Conservation (phyloP, 2,113 vertebrate genomes). For the Pantherophis guttatus region DNA sequence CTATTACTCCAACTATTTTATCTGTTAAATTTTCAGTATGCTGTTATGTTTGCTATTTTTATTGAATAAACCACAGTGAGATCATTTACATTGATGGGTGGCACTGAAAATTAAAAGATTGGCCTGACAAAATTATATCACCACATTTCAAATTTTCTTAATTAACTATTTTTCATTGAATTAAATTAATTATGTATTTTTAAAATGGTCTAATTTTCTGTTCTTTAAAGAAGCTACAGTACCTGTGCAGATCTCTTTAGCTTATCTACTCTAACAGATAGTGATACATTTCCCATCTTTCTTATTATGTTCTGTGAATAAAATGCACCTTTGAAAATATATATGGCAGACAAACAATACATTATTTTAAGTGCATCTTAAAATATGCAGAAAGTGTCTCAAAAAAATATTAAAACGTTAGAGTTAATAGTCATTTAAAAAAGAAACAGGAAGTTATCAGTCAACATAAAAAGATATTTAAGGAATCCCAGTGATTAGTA, state of each 20-base stretch:
- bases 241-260: neutral
- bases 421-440: neutral
- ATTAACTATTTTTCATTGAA: neutral
- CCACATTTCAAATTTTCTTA: neutral
- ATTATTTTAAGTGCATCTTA: neutral
- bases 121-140: neutral
- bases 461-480: neutral
- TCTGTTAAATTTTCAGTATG: neutral
- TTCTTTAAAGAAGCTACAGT: neutral
- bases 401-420: neutral
- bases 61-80: too few species aligned
- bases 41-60: neutral
- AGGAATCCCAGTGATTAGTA: neutral
- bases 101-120: neutral
- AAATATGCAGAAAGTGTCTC: neutral
- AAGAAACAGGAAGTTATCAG: neutral
- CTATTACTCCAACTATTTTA: neutral
- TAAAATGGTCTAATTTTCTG: neutral
- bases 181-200: neutral
- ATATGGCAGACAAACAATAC: neutral
- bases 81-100: neutral
- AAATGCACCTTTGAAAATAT: neutral
- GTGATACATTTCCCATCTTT: neutral
- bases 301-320: neutral
- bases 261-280: neutral